Percentiles rank a stretch among this genome's conserved stretches.
Evolutionary conservation across 2,797 vertebrate genomes (phyloP).

Genomic region (Propithecus perrieri): DNA sequence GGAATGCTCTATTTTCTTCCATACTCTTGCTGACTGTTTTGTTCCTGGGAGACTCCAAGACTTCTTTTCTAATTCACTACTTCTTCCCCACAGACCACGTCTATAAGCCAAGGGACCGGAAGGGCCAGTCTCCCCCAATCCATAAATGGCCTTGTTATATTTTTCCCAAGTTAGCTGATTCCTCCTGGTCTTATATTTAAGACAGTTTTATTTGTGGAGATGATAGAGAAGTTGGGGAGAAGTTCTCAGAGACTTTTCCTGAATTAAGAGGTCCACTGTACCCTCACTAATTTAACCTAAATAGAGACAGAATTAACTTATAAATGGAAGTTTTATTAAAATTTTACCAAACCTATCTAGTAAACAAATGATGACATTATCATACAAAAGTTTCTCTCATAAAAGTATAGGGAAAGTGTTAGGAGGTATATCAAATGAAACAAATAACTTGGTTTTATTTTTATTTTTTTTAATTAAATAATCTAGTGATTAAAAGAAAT

Average conservation of each 20-base stretch:
- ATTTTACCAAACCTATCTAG: background rate
- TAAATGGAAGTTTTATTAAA: background rate
- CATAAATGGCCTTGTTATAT: background rate
- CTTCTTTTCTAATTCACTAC: background rate
- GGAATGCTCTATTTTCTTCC: background rate
- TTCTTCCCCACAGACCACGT: background rate
- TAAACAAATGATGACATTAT: background rate
- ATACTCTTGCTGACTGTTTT: background rate
- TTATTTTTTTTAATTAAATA: background rate
- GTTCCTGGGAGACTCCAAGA: background rate
- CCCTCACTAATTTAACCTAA: conserved; percentile 1
- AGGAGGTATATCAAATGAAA: background rate
- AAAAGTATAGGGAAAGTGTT: background rate
- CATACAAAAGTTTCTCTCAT: background rate
- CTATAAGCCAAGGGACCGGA: background rate
- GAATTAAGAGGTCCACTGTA: background rate
- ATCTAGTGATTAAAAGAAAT: background rate
- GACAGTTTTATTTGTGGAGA: background rate
- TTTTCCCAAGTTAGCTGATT: background rate
- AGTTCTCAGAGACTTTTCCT: background rate
- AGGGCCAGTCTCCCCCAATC: background rate
- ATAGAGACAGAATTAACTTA: background rate
- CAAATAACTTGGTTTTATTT: background rate
- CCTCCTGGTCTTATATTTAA: background rate
- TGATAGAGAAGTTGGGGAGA: background rate